Percentiles rank a stretch among this genome's conserved stretches.
These are phyloP conservation scores for Vombatus ursinus DNA, from an alignment of 2,113 vertebrate genomes.

Conservation along the genomic window DNA sequence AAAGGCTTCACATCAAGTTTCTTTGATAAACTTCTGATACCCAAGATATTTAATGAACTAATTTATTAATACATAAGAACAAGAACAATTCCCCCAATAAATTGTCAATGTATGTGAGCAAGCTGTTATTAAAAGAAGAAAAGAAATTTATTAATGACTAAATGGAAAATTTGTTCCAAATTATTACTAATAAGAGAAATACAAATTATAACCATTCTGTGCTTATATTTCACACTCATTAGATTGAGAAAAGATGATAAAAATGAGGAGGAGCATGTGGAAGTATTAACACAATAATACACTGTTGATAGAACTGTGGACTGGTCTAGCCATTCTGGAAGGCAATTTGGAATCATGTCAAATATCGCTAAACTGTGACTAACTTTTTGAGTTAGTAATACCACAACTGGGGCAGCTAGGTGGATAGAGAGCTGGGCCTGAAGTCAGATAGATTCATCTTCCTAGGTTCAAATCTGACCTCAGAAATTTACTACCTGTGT, in stretches of 20 bases:
- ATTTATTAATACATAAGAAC: neutral
- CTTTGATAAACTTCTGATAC: no score
- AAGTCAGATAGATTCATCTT: neutral
- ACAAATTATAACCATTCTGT: neutral
- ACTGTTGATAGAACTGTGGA: neutral
- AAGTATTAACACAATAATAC: neutral
- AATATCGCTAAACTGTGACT: neutral
- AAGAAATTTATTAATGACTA: neutral
- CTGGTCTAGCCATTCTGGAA: neutral
- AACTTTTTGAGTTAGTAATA: neutral
- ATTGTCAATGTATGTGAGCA: neutral
- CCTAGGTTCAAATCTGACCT: neutral
- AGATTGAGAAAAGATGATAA: neutral
- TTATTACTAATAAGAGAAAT: neutral
- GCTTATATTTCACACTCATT: neutral
- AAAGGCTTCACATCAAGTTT: no score
- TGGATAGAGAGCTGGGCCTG: neutral
- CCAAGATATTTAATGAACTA: neutral
- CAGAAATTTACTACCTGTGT: neutral
- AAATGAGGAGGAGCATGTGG: no score
- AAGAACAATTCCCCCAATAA: neutral
- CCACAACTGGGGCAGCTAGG: neutral
- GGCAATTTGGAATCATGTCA: neutral
- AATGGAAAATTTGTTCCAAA: neutral
- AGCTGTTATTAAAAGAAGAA: neutral